Base-by-base conservation (phyloP, 2,113 vertebrate genomes). In the Cinclus cinclus region DNA sequence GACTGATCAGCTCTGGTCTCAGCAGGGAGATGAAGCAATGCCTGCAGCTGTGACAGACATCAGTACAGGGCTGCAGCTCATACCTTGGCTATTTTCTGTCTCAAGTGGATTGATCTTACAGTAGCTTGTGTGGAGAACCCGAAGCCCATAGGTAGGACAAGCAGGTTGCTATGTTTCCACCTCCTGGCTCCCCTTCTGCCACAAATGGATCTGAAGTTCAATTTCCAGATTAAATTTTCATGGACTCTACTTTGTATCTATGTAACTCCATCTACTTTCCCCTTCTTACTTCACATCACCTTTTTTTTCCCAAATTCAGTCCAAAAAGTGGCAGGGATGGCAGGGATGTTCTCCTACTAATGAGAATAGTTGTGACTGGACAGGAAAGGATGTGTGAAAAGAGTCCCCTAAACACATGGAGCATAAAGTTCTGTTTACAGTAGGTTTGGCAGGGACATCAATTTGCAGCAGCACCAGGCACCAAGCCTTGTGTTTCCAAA, bases 401-500 rank as follows among this genome's bases (percentile, higher is more conserved):
- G 22, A 59, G 7, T 50, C 12, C 9, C 20, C 42, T 49, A 58
- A 47, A 60, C 14, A 33, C 22, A 47, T 0, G 0, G 21, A 70
- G 24, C 46, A 35, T 31, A 8, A 39, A 62, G 24, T 67, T 89
- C 52, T 62, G 15, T 50, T 74, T 47, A 20, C 65, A 58, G n/a
- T 17, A 47, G 27, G 9, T 70, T 82, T 86, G 37, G 20, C 56
- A 70, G 49, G 30, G 30, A 52, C 11, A 4, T 56, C 49, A 27
- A 30, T 62, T 69, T 65, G 25, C 5, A 70, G 35, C 4, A 1
- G 13, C 50, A 74, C 27, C 20, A 23, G 49, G 44, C 25, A 50
- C 50, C 50, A 88, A 56, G 35, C 41, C 21, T 79, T 15, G 0
- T 59, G 44, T 28, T 90, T 87, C 47, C 50, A 52, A 74, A 60